These are phyloP conservation scores for Campopleginae sp. DNA, from an alignment of 2,888 invertebrate genomes.

Conservation along the genomic window DNA sequence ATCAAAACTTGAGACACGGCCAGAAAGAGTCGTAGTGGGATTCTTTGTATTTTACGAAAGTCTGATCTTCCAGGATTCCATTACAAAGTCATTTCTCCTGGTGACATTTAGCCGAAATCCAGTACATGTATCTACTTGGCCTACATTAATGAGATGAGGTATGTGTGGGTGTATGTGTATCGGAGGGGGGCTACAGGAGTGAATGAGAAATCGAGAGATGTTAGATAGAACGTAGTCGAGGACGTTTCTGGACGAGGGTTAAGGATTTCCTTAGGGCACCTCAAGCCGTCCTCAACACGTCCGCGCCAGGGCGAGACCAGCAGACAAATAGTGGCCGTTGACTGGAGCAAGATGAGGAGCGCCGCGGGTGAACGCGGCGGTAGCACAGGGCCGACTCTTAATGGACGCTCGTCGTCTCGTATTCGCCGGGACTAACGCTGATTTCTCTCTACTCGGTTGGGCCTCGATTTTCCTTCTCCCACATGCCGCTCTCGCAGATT, in stretches of 20 bases:
- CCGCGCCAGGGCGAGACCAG: slow-evolving; percentile 66
- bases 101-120: neutral
- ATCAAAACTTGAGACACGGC: too few species aligned
- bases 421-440: slow-evolving; percentile 69
- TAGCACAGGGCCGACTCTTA: slow-evolving; percentile 53
- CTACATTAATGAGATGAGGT: slow-evolving; percentile 1
- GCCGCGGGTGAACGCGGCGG: slow-evolving; percentile 41
- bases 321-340: slow-evolving; percentile 67
- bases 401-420: slow-evolving; percentile 67
- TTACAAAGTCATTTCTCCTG: neutral
- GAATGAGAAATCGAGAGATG: slow-evolving; percentile 29
- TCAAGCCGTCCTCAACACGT: slow-evolving; percentile 68
- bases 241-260: slow-evolving; percentile 59
- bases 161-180: neutral
- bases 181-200: neutral
- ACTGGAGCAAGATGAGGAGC: slow-evolving; percentile 24
- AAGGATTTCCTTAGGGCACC: slow-evolving; percentile 67
- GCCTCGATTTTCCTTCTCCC: slow-evolving; percentile 26
- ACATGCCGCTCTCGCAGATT: slow-evolving; percentile 74
- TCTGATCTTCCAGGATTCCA: neutral
- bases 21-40: neutral
- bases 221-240: slow-evolving; percentile 32
- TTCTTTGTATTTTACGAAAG: neutral
- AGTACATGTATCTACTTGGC: neutral
- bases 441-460: slow-evolving; percentile 75